phyloP scores from a whole-genome alignment of 2,888 invertebrate species.

The Oligia strigilis region DNA sequence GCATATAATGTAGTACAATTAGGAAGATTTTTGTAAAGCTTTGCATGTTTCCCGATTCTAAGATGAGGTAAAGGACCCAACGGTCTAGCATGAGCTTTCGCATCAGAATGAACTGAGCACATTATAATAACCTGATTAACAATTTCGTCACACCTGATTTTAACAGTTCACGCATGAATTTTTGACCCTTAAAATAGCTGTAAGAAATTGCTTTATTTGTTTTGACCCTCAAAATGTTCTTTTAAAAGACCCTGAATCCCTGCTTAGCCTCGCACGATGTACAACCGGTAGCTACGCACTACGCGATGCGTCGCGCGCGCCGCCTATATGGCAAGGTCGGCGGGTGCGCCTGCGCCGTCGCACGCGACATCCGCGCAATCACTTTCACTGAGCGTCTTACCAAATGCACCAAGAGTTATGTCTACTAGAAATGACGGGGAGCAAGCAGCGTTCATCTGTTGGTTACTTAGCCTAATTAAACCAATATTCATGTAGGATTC shows the following conservation, averaged over 20 bases:
- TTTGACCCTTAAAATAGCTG: slow-evolving; percentile 21
- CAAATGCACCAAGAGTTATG: slow-evolving; percentile 79
- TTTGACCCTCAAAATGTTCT: slow-evolving; percentile 31
- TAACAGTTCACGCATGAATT: slow-evolving; percentile 4
- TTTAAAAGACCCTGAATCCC: slow-evolving; percentile 49
- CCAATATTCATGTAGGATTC: background rate
- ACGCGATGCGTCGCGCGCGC: slow-evolving; percentile 66
- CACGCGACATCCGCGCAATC: slow-evolving; percentile 88
- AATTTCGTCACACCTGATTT: slow-evolving; percentile 14
- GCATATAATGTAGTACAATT: background rate
- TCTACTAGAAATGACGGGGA: slow-evolving; percentile 60
- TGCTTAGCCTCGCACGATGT: slow-evolving; percentile 62
- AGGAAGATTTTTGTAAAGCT: background rate
- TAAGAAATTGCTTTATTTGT: slow-evolving; percentile 26
- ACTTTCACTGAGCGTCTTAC: slow-evolving; percentile 88
- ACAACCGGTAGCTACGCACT: slow-evolving; percentile 67
- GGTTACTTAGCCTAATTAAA: background rate
- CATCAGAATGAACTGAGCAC: background rate
- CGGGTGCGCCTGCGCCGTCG: slow-evolving; percentile 78
- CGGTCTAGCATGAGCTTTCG: background rate
- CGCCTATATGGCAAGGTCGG: slow-evolving; percentile 88
- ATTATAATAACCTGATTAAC: slow-evolving; percentile 1
- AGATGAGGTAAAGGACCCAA: background rate
- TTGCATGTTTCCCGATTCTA: slow-evolving; percentile 1
- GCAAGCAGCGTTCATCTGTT: background rate